phyloP scores from a whole-genome alignment of 2,113 vertebrate species.

The Australoheros scitulus region DNA sequence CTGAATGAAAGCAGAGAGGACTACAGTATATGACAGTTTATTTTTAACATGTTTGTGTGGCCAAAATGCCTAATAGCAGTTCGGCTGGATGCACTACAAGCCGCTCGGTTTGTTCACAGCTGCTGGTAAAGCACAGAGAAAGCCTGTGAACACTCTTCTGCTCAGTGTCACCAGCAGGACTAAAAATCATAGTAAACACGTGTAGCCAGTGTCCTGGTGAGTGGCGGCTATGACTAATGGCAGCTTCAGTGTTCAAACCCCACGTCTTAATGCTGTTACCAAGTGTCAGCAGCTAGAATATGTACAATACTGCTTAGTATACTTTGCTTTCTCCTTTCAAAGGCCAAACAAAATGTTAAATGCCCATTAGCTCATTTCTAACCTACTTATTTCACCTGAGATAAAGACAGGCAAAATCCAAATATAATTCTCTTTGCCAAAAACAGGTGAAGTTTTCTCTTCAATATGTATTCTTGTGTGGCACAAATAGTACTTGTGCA shows the following conservation, averaged over 20 bases:
- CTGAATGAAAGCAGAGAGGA: not conserved
- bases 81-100: not conserved
- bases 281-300: not conserved
- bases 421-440: not conserved
- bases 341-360: not conserved
- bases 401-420: not conserved
- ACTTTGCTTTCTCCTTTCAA: not conserved
- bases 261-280: not conserved
- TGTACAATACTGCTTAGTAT: not conserved
- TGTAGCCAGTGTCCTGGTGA: not conserved
- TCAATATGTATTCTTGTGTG: not conserved
- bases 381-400: not conserved
- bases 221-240: not conserved
- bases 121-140: not conserved
- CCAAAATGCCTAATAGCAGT: not conserved
- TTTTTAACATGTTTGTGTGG: too few relatives aligned
- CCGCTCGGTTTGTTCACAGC: not conserved
- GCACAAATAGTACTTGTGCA: not conserved
- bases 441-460: fast-evolving
- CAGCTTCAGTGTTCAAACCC: not conserved
- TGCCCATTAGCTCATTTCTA: not conserved
- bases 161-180: not conserved
- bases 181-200: fast-evolving
- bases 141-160: not conserved
- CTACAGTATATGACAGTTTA: not conserved